Percentiles rank a stretch among this genome's conserved stretches.
Conservation (phyloP, 2,797 vertebrate genomes). For the Mormyrus proboscirostris region DNA sequence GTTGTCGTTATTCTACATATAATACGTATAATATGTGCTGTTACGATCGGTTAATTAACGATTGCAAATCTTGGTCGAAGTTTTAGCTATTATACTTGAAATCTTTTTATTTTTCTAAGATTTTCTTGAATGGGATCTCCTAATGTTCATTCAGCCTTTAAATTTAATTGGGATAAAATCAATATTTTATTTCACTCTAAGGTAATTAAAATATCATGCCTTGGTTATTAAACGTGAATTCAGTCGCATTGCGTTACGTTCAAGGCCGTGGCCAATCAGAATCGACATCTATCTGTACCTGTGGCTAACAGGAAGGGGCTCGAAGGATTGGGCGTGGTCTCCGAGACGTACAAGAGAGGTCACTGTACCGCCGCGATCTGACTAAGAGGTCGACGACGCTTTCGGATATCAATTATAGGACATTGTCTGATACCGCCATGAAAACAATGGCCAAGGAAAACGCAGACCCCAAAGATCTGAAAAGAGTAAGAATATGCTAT, state of each 20-base stretch:
- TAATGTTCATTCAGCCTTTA: not conserved
- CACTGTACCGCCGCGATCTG: not conserved
- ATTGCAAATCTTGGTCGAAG: not conserved
- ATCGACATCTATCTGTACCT: not conserved
- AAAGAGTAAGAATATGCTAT: slow-evolving; percentile 34
- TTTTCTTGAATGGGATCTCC: not conserved
- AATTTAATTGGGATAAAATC: not conserved
- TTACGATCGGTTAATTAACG: not conserved
- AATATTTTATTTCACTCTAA: not conserved
- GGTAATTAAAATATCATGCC: not conserved
- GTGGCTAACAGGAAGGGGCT: not conserved
- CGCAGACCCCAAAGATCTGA: slow-evolving; percentile 29
- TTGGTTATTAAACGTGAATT: not conserved
- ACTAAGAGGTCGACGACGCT: not conserved
- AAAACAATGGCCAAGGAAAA: slow-evolving; percentile 24
- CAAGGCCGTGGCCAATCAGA: not conserved
- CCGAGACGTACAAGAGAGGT: not conserved
- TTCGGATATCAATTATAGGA: not conserved
- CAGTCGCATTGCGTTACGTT: not conserved
- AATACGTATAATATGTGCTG: not conserved
- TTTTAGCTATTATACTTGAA: not conserved
- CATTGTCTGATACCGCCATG: not conserved
- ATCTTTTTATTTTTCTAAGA: not conserved
- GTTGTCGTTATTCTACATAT: not conserved
- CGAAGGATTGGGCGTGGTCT: not conserved